Evolutionary conservation across 2,797 vertebrate genomes (phyloP).

Genomic region (Enteromius thamalakanensis): DNA sequence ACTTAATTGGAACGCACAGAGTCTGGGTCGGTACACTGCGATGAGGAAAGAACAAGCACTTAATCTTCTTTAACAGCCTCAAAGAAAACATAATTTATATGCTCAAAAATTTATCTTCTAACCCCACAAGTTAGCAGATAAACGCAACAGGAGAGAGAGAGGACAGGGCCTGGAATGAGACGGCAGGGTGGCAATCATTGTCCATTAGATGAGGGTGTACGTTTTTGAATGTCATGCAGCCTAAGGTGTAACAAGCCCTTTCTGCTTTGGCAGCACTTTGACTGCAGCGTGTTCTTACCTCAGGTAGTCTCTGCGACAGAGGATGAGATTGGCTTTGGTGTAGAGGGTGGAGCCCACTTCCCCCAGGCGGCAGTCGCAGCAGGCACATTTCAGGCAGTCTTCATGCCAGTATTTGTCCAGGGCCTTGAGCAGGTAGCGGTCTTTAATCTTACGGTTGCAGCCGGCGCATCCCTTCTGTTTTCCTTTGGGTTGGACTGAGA

Average conservation of each 20-base stretch:
- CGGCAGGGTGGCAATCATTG: conserved; percentile 30
- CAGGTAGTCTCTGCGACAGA: conserved; percentile 96
- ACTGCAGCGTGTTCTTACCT: conserved; percentile 77
- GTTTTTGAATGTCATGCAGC: conserved; percentile 56
- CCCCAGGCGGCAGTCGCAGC: conserved; percentile 96
- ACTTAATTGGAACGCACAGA: conserved; percentile 48
- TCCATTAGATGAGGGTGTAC: conserved; percentile 20
- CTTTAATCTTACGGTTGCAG: conserved; percentile 95
- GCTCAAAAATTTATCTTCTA: conserved; percentile 1
- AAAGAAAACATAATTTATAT: conserved; percentile 41
- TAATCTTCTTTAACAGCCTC: conserved; percentile 45
- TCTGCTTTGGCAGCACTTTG: conserved; percentile 54
- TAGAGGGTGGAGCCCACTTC: conserved; percentile 97
- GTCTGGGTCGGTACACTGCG: conserved; percentile 23
- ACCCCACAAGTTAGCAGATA: conserved; percentile 21
- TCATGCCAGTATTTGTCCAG: conserved; percentile 98
- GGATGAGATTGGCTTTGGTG: conserved; percentile 98
- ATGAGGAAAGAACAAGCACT: conserved; percentile 48
- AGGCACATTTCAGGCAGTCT: conserved; percentile 97
- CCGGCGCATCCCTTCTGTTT: conserved; percentile 96
- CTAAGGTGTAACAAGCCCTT: conserved; percentile 60
- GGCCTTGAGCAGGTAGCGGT: conserved; percentile 97
- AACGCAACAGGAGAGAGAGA: conserved; percentile 28
- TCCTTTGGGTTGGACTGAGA: conserved; percentile 94
- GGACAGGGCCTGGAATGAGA: conserved; percentile 31